Evolutionary conservation across 53 echinoderm and acorn worm genomes (phyloP).

Genomic region (Holothuria scabra): DNA sequence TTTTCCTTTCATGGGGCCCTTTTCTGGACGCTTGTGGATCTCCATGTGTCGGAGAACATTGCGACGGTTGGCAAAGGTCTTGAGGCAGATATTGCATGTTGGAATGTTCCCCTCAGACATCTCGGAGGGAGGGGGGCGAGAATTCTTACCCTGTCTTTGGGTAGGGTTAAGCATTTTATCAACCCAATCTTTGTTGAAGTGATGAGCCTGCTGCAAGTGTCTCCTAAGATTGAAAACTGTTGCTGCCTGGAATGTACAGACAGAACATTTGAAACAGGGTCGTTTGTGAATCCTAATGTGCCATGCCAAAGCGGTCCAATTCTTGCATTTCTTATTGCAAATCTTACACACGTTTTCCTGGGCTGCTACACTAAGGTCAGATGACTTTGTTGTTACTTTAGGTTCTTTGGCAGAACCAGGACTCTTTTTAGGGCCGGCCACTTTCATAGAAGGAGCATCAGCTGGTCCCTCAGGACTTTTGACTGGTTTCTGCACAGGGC

Average conservation of each 20-base stretch:
- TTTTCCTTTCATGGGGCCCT: slow-evolving; percentile 35
- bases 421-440: slow-evolving; percentile 11
- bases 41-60: slow-evolving; percentile 91
- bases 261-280: slow-evolving; percentile 83
- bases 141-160: slow-evolving; percentile 52
- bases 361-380: neutral
- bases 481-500: slow-evolving; percentile 32
- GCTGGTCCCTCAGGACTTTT: slow-evolving; percentile 39
- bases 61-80: slow-evolving; percentile 86
- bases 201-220: slow-evolving; percentile 78
- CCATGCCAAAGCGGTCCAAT: slow-evolving; percentile 94
- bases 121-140: slow-evolving; percentile 50
- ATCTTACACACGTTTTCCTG: slow-evolving; percentile 73
- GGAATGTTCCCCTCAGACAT: slow-evolving; percentile 65
- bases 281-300: slow-evolving; percentile 92
- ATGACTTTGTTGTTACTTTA: neutral
- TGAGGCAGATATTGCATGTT: slow-evolving; percentile 83
- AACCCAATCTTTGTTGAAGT: slow-evolving; percentile 71
- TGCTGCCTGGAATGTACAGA: slow-evolving; percentile 72
- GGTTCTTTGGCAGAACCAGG: slow-evolving; percentile 31
- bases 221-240: slow-evolving; percentile 82
- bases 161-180: slow-evolving; percentile 65
- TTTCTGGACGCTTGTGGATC: slow-evolving; percentile 69
- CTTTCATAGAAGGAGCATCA: slow-evolving; percentile 23
- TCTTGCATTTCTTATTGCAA: slow-evolving; percentile 94